phyloP scores from a whole-genome alignment of 2,888 invertebrate species.

The Hyposoter didymator region DNA sequence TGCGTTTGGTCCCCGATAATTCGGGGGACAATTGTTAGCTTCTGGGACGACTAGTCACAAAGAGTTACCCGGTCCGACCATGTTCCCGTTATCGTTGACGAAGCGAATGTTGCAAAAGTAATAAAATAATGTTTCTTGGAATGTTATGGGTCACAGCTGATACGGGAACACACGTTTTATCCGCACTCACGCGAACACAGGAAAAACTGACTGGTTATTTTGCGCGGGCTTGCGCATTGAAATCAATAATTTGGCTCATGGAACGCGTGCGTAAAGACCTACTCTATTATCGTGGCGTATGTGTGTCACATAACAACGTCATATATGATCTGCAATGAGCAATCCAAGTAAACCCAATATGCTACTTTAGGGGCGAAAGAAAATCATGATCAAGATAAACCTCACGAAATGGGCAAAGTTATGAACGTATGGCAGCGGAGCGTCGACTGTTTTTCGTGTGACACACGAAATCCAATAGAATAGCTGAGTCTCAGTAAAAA shows the following conservation, averaged over 20 bases:
- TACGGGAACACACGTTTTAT: constrained; percentile 63
- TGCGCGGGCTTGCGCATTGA: constrained; percentile 79
- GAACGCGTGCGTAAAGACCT: constrained; percentile 77
- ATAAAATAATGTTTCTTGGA: neutral
- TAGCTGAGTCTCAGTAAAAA: neutral
- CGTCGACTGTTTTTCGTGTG: neutral
- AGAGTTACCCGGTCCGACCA: constrained; percentile 75
- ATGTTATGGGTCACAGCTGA: constrained; percentile 46
- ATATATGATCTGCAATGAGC: constrained; percentile 19
- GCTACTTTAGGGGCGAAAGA: neutral
- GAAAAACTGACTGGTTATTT: constrained; percentile 15
- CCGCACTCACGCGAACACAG: constrained; percentile 49
- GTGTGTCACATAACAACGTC: constrained; percentile 32
- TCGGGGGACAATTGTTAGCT: constrained; percentile 70
- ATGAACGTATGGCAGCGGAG: neutral
- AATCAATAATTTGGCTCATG: constrained; percentile 80
- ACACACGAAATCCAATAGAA: neutral
- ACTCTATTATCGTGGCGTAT: constrained; percentile 43
- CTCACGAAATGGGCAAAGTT: constrained; percentile 16
- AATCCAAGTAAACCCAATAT: constrained; percentile 44
- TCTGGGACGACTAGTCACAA: constrained; percentile 80
- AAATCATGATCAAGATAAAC: constrained; percentile 5
- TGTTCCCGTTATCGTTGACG: constrained; percentile 49
- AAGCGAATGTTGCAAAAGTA: neutral
- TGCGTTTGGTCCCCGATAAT: constrained; percentile 70